Base-by-base conservation (phyloP, 1,140 invertebrate genomes). In the Patella vulgata region DNA sequence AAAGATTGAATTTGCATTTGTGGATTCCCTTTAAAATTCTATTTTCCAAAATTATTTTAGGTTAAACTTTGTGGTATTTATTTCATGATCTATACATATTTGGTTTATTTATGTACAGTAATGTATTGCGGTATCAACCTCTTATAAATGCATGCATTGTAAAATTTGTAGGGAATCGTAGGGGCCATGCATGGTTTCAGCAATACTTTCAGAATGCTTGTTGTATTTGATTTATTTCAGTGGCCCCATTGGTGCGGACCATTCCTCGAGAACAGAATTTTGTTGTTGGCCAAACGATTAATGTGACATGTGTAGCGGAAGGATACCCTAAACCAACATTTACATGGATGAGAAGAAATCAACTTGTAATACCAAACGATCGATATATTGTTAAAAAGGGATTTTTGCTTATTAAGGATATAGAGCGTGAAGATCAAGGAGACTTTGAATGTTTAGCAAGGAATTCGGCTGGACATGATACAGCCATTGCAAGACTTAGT, bases 201-300 rank as follows among this genome's bases (percentile, higher is more conserved):
- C n/a, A n/a, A n/a, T n/a, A n/a, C n/a, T n/a, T n/a, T n/a, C n/a
- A n/a, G n/a, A n/a, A n/a, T n/a, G n/a, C n/a, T n/a, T n/a, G n/a
- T n/a, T n/a, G n/a, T n/a, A 36, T 8, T 23, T n/a, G 53, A 58
- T 50, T 61, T 42, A 46, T 71, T 68, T 53, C 64, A 85, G 83
- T 77, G 11, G 68, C 78, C 3, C 87, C 87, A n/a, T 70, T 66
- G n/a, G 81, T 84, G 30, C 64, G 63, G 6, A 68, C 85, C 1
- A 71, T 62, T 0, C 84, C 85, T 21, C 59, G 60, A 8, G 59
- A 67, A 31, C 73, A 78, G 59, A 82, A 77, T 59, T 84, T 86
- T 61, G 72, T 76, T 4, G 42, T 58, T 14, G 79, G 81, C 0
- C 51, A 71, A 8, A 68, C 64, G 4, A 54, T 73, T 9, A 77